Evolutionary conservation across 2,113 vertebrate genomes (phyloP).

Genomic region (Shinisaurus crocodilurus): DNA sequence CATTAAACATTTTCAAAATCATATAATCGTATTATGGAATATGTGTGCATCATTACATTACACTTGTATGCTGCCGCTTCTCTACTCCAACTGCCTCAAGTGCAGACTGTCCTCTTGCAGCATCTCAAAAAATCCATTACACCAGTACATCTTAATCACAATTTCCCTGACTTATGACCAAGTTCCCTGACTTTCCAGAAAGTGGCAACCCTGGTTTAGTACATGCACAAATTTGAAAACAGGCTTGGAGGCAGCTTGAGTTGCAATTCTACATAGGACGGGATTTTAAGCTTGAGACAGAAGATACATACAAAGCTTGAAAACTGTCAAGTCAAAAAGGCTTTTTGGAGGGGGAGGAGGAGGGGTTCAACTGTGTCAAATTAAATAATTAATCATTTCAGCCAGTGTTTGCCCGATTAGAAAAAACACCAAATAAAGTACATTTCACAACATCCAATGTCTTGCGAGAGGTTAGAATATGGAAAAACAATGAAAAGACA

Average conservation of each 20-base stretch:
- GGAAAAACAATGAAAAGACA: background rate
- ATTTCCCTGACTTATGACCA: too few relatives aligned
- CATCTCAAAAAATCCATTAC: too few relatives aligned
- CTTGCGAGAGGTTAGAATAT: background rate
- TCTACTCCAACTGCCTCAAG: too few relatives aligned
- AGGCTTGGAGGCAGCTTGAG: background rate
- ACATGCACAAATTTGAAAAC: background rate
- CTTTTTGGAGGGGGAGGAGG: background rate
- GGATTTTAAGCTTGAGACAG: constrained; percentile 11
- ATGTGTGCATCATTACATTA: too few relatives aligned
- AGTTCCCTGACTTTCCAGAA: too few relatives aligned
- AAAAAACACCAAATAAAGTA: background rate
- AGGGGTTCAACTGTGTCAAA: background rate
- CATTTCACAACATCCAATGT: background rate
- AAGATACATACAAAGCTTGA: background rate
- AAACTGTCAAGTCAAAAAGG: background rate
- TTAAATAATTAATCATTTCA: background rate
- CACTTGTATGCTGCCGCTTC: too few relatives aligned
- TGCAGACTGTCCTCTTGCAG: too few relatives aligned
- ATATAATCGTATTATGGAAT: too few relatives aligned
- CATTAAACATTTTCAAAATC: too few relatives aligned
- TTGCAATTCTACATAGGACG: constrained; percentile 13
- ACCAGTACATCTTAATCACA: too few relatives aligned
- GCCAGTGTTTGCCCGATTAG: background rate
- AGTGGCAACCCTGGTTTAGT: too few relatives aligned